Percentiles rank a stretch among this genome's conserved stretches.
Conservation (phyloP, 2,888 invertebrate genomes). For the Anaspis maculata region DNA sequence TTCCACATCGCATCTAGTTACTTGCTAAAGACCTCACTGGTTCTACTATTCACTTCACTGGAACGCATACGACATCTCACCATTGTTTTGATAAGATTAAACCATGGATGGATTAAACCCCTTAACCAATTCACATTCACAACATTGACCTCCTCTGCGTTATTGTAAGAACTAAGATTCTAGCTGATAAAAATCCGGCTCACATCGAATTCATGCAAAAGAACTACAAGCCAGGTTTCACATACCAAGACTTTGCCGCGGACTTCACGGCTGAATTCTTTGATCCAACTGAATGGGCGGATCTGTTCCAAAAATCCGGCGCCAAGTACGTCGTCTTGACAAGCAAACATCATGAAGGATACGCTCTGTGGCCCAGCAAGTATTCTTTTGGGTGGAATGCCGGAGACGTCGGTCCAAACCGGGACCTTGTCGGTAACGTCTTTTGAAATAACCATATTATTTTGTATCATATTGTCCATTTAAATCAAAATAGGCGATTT, state of each 20-base stretch:
- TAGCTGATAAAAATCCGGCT: slow-evolving; percentile 3
- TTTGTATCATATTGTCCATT: background rate
- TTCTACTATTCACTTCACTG: too few species aligned
- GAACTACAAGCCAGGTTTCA: slow-evolving; percentile 76
- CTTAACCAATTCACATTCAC: too few species aligned
- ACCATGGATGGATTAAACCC: too few species aligned
- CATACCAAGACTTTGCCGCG: slow-evolving; percentile 86
- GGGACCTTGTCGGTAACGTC: slow-evolving; percentile 31
- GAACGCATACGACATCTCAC: too few species aligned
- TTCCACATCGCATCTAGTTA: too few species aligned
- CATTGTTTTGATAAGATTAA: too few species aligned
- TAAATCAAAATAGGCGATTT: slow-evolving; percentile 49
- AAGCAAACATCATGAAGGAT: slow-evolving; percentile 86
- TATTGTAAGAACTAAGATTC: too few species aligned
- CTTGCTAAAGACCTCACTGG: too few species aligned
- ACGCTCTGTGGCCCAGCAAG: slow-evolving; percentile 73
- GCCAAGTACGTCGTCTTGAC: slow-evolving; percentile 84
- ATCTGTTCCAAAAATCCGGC: slow-evolving; percentile 73
- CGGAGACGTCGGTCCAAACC: slow-evolving; percentile 29
- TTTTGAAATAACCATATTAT: too few species aligned
- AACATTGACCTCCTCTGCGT: too few species aligned
- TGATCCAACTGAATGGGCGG: slow-evolving; percentile 75
- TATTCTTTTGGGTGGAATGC: slow-evolving; percentile 81
- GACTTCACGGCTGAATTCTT: slow-evolving; percentile 88
- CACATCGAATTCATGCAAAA: slow-evolving; percentile 59